These are phyloP conservation scores for Holcopasites calliopsidis DNA, from an alignment of 1,140 invertebrate genomes.

Conservation along the genomic window DNA sequence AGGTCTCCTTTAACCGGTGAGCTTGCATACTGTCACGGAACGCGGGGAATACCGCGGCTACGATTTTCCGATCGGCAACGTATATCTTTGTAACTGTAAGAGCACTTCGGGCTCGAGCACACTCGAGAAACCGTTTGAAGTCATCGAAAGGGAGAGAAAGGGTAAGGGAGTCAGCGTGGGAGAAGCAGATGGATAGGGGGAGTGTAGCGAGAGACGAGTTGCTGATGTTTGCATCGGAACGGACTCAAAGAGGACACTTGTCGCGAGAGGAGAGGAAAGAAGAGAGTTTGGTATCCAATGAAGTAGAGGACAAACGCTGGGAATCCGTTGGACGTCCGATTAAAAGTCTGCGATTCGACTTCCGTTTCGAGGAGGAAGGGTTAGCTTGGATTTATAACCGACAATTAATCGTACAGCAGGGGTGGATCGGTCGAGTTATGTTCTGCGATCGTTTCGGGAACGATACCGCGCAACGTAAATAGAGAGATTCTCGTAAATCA, in stretches of 20 bases:
- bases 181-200: slow-evolving; percentile 8
- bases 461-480: slow-evolving; percentile 23
- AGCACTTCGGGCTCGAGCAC: slow-evolving; percentile 54
- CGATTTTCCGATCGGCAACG: slow-evolving; percentile 49
- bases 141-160: slow-evolving; percentile 49
- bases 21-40: slow-evolving; percentile 3
- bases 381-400: no score
- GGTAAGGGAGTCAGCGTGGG: background rate
- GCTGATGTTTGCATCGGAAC: slow-evolving; percentile 39
- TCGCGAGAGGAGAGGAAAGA: background rate
- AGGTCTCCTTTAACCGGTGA: slow-evolving; percentile 21
- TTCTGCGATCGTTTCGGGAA: slow-evolving; percentile 2
- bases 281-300: slow-evolving; percentile 15
- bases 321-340: slow-evolving; percentile 34
- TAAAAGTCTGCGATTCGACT: slow-evolving; percentile 8
- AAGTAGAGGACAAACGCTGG: slow-evolving; percentile 20
- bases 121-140: slow-evolving; percentile 57
- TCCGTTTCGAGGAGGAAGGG: background rate
- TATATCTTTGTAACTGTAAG: slow-evolving; percentile 59
- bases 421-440: background rate
- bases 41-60: slow-evolving; percentile 32
- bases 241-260: slow-evolving; percentile 33
- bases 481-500: slow-evolving; percentile 35
- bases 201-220: slow-evolving; percentile 32
- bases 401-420: no score